phyloP scores from a whole-genome alignment of 2,888 invertebrate species.

The Spialia ferax region DNA sequence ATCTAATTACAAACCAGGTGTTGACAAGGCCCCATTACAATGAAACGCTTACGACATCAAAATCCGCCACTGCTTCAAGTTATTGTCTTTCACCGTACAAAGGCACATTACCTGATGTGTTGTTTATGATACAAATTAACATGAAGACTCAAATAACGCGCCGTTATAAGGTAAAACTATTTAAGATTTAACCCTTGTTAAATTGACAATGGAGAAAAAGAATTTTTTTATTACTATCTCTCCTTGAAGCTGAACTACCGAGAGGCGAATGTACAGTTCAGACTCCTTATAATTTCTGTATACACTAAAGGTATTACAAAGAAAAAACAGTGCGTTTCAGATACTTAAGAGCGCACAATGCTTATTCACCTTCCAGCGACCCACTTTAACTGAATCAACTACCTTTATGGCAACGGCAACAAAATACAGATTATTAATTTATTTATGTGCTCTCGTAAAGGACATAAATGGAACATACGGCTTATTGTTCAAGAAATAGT shows the following conservation, averaged over 20 bases:
- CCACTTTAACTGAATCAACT: too few relatives aligned
- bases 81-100: constrained; percentile 24
- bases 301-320: too few relatives aligned
- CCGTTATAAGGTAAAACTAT: constrained; percentile 21
- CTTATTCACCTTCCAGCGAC: too few relatives aligned
- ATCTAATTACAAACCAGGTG: not conserved
- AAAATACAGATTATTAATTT: too few relatives aligned
- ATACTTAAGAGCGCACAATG: not conserved
- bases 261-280: constrained; percentile 12
- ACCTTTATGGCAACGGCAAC: too few relatives aligned
- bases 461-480: too few relatives aligned
- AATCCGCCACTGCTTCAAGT: not conserved
- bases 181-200: not conserved
- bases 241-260: constrained; percentile 1
- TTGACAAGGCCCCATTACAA: not conserved
- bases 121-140: constrained; percentile 20
- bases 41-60: not conserved
- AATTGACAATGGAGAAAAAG: not conserved
- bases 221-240: not conserved
- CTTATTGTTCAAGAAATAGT: too few relatives aligned
- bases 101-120: constrained; percentile 25
- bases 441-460: too few relatives aligned
- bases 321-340: not conserved
- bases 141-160: constrained; percentile 27
- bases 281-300: not conserved